These are phyloP conservation scores for Archilochus colubris DNA, from an alignment of 2,113 vertebrate genomes.

Conservation along the genomic window DNA sequence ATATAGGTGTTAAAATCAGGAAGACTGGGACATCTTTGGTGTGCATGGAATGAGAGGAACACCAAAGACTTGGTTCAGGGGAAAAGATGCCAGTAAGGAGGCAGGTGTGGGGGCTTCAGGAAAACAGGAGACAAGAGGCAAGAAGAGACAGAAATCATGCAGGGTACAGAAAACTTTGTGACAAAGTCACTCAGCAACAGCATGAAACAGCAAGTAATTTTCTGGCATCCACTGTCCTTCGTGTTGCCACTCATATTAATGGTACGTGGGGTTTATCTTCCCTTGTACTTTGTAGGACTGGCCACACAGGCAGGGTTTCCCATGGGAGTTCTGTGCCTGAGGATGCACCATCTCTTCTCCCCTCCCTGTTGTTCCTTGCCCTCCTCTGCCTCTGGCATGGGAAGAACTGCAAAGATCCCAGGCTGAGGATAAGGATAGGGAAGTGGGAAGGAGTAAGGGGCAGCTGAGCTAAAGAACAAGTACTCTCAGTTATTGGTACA, in stretches of 20 bases:
- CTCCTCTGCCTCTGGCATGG: neutral
- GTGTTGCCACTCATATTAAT: neutral
- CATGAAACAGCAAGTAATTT: neutral
- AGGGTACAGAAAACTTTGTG: neutral
- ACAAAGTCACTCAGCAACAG: neutral
- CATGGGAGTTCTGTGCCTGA: neutral
- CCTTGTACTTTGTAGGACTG: neutral
- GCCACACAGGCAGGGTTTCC: neutral
- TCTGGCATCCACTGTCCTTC: neutral
- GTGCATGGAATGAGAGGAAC: neutral
- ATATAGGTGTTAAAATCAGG: neutral
- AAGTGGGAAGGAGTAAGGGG: neutral
- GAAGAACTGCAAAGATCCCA: neutral
- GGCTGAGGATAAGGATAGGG: neutral
- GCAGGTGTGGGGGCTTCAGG: neutral
- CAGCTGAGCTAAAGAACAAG: neutral
- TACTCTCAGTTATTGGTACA: neutral
- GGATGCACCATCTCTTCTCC: neutral
- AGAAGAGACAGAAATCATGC: neutral
- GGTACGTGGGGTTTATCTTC: neutral
- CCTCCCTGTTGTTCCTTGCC: neutral
- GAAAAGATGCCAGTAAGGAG: neutral
- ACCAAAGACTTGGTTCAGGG: neutral
- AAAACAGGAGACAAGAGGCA: neutral
- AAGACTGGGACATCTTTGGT: neutral